Conservation (phyloP, 2,113 vertebrate species). For the Melozone crissalis region DNA sequence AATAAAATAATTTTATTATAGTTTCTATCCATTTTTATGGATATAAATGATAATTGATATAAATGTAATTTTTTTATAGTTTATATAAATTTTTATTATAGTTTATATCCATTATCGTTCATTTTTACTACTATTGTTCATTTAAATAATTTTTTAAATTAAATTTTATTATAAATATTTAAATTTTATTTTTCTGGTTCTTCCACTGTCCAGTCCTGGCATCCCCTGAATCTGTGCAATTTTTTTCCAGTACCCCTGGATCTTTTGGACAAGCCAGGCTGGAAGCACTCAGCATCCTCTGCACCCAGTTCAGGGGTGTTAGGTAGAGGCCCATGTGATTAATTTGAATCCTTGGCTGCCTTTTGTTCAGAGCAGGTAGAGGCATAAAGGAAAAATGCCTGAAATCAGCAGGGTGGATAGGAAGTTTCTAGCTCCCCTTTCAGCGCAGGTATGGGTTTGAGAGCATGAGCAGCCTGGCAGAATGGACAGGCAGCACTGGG, state of each 20-base stretch:
- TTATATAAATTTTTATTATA: no score
- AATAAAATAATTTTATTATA: no score
- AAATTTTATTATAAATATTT: not conserved
- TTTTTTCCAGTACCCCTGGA: not conserved
- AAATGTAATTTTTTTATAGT: no score
- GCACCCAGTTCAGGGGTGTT: not conserved
- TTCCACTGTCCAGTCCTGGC: not conserved
- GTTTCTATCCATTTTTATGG: no score
- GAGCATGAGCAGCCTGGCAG: not conserved
- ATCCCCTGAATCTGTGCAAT: not conserved
- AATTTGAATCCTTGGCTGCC: not conserved
- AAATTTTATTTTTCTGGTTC: not conserved
- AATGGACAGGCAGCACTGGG: not conserved
- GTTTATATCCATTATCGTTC: fast-evolving
- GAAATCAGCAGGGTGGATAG: not conserved
- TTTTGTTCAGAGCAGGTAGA: not conserved
- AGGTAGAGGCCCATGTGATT: not conserved
- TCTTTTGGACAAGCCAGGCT: not conserved
- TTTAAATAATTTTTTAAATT: not conserved
- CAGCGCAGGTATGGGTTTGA: not conserved
- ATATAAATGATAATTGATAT: no score
- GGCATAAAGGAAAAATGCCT: not conserved
- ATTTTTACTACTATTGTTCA: not conserved
- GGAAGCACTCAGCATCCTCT: not conserved
- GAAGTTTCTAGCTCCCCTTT: not conserved